These are phyloP conservation scores for Drosophila helvetica DNA, from an alignment of 2,888 invertebrate species.

Conservation along the genomic window DNA sequence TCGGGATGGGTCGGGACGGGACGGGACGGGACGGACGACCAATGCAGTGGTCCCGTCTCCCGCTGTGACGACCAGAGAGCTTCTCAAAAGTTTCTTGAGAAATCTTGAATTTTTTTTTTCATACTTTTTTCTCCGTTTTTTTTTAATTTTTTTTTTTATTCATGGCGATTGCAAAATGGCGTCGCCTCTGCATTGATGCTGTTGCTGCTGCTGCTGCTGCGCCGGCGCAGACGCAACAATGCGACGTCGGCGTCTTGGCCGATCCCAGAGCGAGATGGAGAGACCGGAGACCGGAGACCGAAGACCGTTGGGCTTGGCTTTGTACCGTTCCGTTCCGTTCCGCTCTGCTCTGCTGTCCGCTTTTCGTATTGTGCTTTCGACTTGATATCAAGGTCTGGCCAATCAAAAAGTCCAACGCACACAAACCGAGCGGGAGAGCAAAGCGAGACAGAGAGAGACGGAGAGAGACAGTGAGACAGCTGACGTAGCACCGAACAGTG, in stretches of 20 bases:
- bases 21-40: background rate
- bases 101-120: background rate
- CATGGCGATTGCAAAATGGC: background rate
- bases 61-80: background rate
- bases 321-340: slow-evolving; percentile 32
- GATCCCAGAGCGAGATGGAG: slow-evolving; percentile 57
- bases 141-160: background rate
- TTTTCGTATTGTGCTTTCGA: slow-evolving; percentile 17
- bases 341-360: slow-evolving; percentile 8
- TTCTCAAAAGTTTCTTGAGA: background rate
- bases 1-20: background rate
- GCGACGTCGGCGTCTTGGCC: slow-evolving; percentile 62
- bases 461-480: slow-evolving; percentile 7
- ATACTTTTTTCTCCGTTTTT: background rate
- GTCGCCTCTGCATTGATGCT: slow-evolving; percentile 6
- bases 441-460: slow-evolving; percentile 1
- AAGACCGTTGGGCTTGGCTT: slow-evolving; percentile 60
- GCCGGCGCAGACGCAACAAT: slow-evolving; percentile 53
- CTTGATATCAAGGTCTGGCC: slow-evolving; percentile 73
- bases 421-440: slow-evolving; percentile 18
- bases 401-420: slow-evolving; percentile 70
- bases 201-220: slow-evolving; percentile 56
- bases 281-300: slow-evolving; percentile 15
- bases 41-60: background rate
- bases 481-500: background rate